Conservation (phyloP, 2,113 vertebrate genomes). For the Sebastes schlegelii region DNA sequence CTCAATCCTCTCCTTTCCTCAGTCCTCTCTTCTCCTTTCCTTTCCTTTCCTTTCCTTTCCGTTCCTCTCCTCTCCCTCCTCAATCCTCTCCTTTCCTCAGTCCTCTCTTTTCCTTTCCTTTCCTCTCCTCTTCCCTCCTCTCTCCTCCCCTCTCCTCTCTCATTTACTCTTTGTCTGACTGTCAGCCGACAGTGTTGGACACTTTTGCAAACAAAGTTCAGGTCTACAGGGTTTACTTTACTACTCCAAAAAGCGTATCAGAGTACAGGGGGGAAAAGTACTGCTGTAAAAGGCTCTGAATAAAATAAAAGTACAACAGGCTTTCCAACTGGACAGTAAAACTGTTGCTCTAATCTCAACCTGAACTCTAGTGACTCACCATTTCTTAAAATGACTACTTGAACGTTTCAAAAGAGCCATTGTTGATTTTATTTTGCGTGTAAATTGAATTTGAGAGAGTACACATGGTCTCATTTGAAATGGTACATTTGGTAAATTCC, state of each 20-base stretch:
- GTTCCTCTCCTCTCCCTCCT: no score
- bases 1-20: no score
- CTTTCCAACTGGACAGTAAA: background rate
- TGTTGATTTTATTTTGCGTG: constrained; percentile 33
- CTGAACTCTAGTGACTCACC: constrained; percentile 29
- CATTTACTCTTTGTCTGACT: background rate
- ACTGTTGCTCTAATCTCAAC: constrained; percentile 8
- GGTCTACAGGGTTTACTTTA: background rate
- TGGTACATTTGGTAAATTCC: constrained; percentile 53
- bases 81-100: no score
- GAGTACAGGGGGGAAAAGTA: background rate
- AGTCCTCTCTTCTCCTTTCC: no score
- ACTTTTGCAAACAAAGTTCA: constrained; percentile 6
- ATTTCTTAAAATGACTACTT: constrained; percentile 31
- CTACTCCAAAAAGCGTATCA: background rate
- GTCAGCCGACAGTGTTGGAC: background rate
- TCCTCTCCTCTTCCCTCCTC: background rate
- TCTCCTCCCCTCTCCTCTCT: background rate
- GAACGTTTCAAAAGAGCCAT: constrained; percentile 22
- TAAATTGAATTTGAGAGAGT: constrained; percentile 42
- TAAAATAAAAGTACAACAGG: background rate
- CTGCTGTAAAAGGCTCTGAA: background rate
- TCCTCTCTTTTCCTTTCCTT: background rate
- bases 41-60: no score
- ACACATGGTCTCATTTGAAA: constrained; percentile 46